Evolutionary conservation across 2,797 vertebrate species (phyloP), one percentile per base, ranked within the genome.

Genomic region (Phyllotis vaccarum): DNA sequence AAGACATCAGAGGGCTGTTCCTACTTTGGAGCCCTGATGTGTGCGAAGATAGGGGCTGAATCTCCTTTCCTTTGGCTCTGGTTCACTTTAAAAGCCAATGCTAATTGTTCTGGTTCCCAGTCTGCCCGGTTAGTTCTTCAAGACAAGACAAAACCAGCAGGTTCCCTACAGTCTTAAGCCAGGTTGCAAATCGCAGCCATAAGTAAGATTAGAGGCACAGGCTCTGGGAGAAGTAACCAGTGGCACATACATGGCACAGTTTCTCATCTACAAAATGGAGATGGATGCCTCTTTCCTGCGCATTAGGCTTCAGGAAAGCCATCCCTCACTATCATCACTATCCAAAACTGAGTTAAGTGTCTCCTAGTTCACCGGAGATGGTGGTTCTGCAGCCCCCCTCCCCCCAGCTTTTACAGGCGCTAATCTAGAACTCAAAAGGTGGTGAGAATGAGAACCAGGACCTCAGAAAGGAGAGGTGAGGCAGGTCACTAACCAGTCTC

Each of bases 81-180:
- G 43, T 24, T 95, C 34, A 40, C 17, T 37, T 91, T n/a, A 92
- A 72, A 90, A 72, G 24, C 46, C 31, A 95, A 91, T 19, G 72
- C 87, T 75, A 81, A 17, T 29, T 75, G 37, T 76, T 83, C 43
- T 27, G 78, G 64, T 87, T 58, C 78, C 70, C 29, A 86, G 85
- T 89, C 40, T 31, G 81, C 52, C 34, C 56, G 93, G 68, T 43
- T 93, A 94, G 68, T 43, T 93, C 75, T 91, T 75, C 19, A 29
- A 72, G 68, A 74, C 74, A 94, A 89, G 92, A 70, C 62, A 89
- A 86, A 92, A 64, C 52, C 8, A 83, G 40, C 10, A 79, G 56
- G 80, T 43, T 93, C 58, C 72, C 93, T 54, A 49, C 3, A 52
- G 22, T 76, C 86, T 89, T 78, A 34, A 92, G 56, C 46, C 60